A percentile compares a stretch with the other conserved stretches of the same genome.
Evolutionary conservation across 2,113 vertebrate species (phyloP).

Genomic region (Benthochromis sp.): DNA sequence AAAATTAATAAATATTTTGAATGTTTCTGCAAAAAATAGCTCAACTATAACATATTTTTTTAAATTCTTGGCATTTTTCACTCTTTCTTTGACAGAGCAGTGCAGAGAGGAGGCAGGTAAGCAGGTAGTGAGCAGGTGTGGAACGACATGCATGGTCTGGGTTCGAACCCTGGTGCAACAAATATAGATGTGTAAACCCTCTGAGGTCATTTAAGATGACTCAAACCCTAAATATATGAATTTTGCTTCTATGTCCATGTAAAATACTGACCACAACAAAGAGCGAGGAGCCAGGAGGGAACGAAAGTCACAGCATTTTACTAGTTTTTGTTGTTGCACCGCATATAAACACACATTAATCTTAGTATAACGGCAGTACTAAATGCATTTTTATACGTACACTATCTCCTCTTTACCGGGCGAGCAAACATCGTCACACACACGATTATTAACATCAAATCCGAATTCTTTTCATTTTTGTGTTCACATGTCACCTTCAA

Average conservation of each 20-base stretch:
- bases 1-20: not conserved
- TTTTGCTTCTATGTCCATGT: not conserved
- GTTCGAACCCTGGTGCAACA: not conserved
- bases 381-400: not conserved
- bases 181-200: not conserved
- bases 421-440: fast-evolving
- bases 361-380: not conserved
- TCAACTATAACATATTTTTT: not conserved
- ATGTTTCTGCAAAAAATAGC: not conserved
- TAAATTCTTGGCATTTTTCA: fast-evolving
- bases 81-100: not conserved
- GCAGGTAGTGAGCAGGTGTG: not conserved
- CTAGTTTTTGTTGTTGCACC: not conserved
- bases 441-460: not conserved
- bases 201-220: not conserved
- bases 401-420: not conserved
- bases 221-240: not conserved
- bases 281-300: not conserved
- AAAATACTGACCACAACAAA: not conserved
- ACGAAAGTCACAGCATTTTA: not conserved
- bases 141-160: not conserved
- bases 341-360: not conserved
- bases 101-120: not conserved
- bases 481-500: not conserved
- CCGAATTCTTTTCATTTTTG: not conserved